Evolutionary conservation across 2,888 invertebrate species (phyloP), one percentile per base, ranked within the genome.

Genomic region (Escarpia spicata): DNA sequence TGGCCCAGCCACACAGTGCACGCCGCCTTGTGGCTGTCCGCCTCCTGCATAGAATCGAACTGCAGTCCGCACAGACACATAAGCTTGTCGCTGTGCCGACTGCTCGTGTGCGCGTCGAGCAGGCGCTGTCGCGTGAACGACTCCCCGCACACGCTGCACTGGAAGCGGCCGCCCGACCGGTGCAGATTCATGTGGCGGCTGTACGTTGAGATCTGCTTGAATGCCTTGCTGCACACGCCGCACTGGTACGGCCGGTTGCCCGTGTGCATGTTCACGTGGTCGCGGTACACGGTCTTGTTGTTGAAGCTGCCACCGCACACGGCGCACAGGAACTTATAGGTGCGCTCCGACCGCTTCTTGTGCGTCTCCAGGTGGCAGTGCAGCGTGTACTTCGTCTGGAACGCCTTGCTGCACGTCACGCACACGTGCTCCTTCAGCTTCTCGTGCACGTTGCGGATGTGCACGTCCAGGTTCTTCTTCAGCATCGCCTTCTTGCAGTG

Each of bases 341-440:
- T 92, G 12, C 92, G n/a, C 58, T 92, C 92, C 60, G 60, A 60
- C 3, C 43, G 58, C 37, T 52, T n/a, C 60, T 58, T 92, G 92
- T 92, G 92, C 31, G 58, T 52, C 52, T 92, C 92, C 58, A 92
- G 52, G 92, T 92, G 92, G 31, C 52, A 52, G 37, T 60, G n/a
- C 58, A 92, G 92, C 52, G 58, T 58, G 60, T 92, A 60, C 92
- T 92, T 92, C 37, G 92, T 92, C 37, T 92, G 92, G 58, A 92
- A 58, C 60, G 52, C 58, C 58, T 58, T 60, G 60, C 60, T 43
- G 60, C 92, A 92, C 12, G 45, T 58, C 10, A 19, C 9, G 43
- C 92, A 92, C 60, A 52, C 60, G 60, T 37, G 60, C 31, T 58
- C 52, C 37, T 58, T 45, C 12, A 37, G 31, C 43, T 92, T 92